Evolutionary conservation across 2,888 invertebrate species (phyloP).

Genomic region (Cotesia congregata): DNA sequence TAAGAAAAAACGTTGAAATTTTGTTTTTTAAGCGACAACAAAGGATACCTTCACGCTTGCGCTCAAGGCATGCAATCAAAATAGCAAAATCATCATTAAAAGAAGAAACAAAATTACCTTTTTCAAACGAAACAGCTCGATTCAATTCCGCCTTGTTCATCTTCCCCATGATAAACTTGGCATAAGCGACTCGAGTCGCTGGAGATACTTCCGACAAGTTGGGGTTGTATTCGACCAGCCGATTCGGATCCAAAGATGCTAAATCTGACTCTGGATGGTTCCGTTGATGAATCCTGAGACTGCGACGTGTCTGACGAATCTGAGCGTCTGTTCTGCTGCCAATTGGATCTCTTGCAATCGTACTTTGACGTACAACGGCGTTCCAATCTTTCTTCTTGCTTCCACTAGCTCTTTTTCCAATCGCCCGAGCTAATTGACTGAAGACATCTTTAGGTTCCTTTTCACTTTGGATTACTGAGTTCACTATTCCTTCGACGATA

Average conservation of each 20-base stretch:
- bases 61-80: no score
- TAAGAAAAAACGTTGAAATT: no score
- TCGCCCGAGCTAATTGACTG: slow-evolving; percentile 85
- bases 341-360: slow-evolving; percentile 81
- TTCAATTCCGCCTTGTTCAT: slow-evolving; percentile 68
- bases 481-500: slow-evolving; percentile 85
- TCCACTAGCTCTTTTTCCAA: slow-evolving; percentile 76
- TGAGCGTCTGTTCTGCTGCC: slow-evolving; percentile 81
- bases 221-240: slow-evolving; percentile 86
- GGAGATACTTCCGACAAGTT: slow-evolving; percentile 82
- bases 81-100: no score
- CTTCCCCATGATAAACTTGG: slow-evolving; percentile 87
- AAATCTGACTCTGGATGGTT: slow-evolving; percentile 76
- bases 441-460: slow-evolving; percentile 85
- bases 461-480: slow-evolving; percentile 79
- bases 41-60: no score
- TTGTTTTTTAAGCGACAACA: no score
- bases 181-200: slow-evolving; percentile 86
- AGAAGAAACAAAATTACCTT: background rate
- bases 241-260: slow-evolving; percentile 80
- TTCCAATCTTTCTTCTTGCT: slow-evolving; percentile 86
- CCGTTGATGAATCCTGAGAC: slow-evolving; percentile 79
- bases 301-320: slow-evolving; percentile 78
- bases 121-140: slow-evolving; percentile 33
- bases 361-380: slow-evolving; percentile 82